These are phyloP conservation scores for Malurus elegans DNA, from an alignment of 2,113 vertebrate species.

Conservation along the genomic window DNA sequence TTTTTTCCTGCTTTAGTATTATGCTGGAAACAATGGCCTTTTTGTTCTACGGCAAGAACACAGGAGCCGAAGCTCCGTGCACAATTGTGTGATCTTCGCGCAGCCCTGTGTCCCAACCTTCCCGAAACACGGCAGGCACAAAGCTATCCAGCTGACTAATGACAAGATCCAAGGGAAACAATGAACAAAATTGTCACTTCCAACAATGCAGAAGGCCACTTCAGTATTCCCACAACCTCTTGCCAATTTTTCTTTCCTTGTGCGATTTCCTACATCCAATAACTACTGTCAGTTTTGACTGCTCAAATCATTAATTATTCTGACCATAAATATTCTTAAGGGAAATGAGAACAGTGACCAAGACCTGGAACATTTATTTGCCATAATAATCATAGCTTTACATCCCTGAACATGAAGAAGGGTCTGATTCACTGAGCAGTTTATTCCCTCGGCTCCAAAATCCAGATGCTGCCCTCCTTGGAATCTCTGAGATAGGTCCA, in stretches of 20 bases:
- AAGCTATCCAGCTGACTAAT: constrained; percentile 28
- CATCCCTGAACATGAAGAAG: neutral
- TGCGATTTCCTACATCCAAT: neutral
- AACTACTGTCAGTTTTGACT: constrained; percentile 29
- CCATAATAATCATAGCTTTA: neutral
- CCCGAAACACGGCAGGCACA: neutral
- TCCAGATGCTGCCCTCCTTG: neutral
- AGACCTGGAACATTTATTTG: neutral
- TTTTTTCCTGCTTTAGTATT: constrained; percentile 66
- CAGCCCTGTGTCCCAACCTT: constrained; percentile 55
- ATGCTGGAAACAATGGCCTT: constrained; percentile 72
- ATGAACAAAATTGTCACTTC: constrained; percentile 17
- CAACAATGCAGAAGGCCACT: constrained; percentile 14
- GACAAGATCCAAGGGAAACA: constrained; percentile 35
- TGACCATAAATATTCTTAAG: neutral
- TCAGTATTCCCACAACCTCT: constrained; percentile 26
- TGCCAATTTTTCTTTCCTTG: constrained; percentile 20
- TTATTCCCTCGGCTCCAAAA: neutral
- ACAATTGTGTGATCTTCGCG: constrained; percentile 78
- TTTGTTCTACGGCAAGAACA: constrained; percentile 62
- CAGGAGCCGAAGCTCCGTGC: constrained; percentile 41
- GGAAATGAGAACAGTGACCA: constrained; percentile 17
- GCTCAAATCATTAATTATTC: constrained; percentile 31
- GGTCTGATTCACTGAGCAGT: neutral
- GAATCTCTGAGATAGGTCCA: neutral